These are phyloP conservation scores for Oscheius sp. DNA, from an alignment of 2,888 invertebrate genomes.

Conservation along the genomic window DNA sequence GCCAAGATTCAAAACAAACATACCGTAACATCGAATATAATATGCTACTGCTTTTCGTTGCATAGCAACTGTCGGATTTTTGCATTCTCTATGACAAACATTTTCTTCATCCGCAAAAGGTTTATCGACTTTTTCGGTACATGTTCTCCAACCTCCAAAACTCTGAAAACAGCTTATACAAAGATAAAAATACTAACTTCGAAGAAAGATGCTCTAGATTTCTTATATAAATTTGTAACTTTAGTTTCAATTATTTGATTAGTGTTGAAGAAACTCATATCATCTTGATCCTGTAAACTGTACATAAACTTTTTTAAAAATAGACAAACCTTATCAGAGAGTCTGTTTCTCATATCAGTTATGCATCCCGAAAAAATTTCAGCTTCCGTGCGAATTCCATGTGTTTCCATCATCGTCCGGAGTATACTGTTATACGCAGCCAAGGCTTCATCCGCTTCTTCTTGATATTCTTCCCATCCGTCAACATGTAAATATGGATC, in stretches of 20 bases:
- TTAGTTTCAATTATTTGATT: slow-evolving; percentile 69
- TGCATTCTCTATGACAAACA: slow-evolving; percentile 45
- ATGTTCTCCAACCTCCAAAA: slow-evolving; percentile 35
- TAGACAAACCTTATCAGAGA: slow-evolving; percentile 59
- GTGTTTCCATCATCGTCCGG: slow-evolving; percentile 62
- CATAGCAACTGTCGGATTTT: slow-evolving; percentile 36
- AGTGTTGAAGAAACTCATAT: slow-evolving; percentile 70
- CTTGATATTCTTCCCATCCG: slow-evolving; percentile 42
- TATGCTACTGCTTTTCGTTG: slow-evolving; percentile 52
- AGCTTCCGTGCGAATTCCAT: slow-evolving; percentile 70
- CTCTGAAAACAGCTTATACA: slow-evolving; percentile 17
- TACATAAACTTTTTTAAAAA: not conserved
- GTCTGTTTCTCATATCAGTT: slow-evolving; percentile 63
- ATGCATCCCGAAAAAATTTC: slow-evolving; percentile 70
- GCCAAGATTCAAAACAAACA: not conserved
- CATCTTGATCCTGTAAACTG: slow-evolving; percentile 64
- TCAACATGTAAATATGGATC: slow-evolving; percentile 14
- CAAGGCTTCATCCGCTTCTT: slow-evolving; percentile 40
- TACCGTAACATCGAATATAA: slow-evolving; percentile 54
- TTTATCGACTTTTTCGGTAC: slow-evolving; percentile 19
- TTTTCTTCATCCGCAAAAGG: slow-evolving; percentile 43
- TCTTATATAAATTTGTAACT: slow-evolving; percentile 46
- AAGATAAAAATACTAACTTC: slow-evolving; percentile 32
- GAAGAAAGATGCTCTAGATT: slow-evolving; percentile 48
- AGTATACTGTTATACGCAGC: slow-evolving; percentile 51